Conservation (phyloP, 2,797 vertebrate species). For the Lateolabrax maculatus region DNA sequence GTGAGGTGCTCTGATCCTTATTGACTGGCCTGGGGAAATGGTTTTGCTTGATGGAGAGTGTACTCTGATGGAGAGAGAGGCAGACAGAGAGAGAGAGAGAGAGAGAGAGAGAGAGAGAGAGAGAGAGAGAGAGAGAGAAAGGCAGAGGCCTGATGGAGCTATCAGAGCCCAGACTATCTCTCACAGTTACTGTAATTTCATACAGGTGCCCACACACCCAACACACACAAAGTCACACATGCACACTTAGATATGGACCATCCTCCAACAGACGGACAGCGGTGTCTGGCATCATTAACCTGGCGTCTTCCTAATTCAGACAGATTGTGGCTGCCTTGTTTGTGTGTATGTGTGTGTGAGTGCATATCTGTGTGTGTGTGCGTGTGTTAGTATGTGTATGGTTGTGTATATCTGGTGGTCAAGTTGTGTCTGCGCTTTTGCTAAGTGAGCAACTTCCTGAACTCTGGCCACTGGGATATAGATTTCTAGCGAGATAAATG, state of each 20-base stretch:
- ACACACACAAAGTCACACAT: slow-evolving; percentile 34
- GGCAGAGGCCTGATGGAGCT: slow-evolving; percentile 60
- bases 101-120: slow-evolving; percentile 10
- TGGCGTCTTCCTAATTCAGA: slow-evolving; percentile 73
- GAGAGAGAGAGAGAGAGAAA: slow-evolving; percentile 12
- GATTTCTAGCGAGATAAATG: slow-evolving; percentile 38
- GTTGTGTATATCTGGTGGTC: slow-evolving; percentile 23
- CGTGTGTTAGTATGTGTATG: slow-evolving; percentile 4
- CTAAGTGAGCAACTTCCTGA: slow-evolving; percentile 54
- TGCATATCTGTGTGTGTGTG: slow-evolving; percentile 7
- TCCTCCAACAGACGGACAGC: slow-evolving; percentile 74
- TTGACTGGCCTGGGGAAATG: slow-evolving; percentile 71
- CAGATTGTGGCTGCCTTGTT: slow-evolving; percentile 60
- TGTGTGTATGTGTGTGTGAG: slow-evolving; percentile 28
- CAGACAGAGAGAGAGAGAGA: slow-evolving; percentile 24
- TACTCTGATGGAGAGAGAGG: slow-evolving; percentile 38
- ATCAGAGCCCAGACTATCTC: slow-evolving; percentile 62
- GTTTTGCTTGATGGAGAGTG: slow-evolving; percentile 65
- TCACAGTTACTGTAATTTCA: slow-evolving; percentile 76
- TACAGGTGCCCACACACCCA: slow-evolving; percentile 53
- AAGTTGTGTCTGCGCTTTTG: slow-evolving; percentile 40
- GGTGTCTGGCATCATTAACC: slow-evolving; percentile 79
- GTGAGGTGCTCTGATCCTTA: slow-evolving; percentile 58
- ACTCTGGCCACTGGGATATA: slow-evolving; percentile 40
- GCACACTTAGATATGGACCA: slow-evolving; percentile 58